Percentiles rank a stretch among this genome's conserved stretches.
phyloP scores from a whole-genome alignment of 2,888 invertebrate species.

The Crematogaster levior region DNA sequence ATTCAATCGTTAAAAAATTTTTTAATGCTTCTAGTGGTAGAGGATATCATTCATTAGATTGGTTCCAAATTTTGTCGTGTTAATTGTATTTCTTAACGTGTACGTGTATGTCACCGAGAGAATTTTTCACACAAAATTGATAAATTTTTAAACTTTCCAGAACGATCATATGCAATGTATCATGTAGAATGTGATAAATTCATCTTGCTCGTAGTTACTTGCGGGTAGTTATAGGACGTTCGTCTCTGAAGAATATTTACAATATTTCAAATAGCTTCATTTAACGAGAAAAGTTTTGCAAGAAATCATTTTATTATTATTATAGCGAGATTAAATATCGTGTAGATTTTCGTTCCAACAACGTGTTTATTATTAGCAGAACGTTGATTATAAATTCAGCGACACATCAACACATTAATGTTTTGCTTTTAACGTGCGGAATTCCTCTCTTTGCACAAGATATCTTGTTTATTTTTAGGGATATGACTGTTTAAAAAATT shows the following conservation, averaged over 20 bases:
- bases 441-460: neutral
- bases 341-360: conserved; percentile 65
- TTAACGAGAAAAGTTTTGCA: conserved; percentile 23
- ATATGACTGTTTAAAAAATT: neutral
- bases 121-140: neutral
- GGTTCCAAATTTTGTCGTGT: neutral
- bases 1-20: neutral
- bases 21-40: neutral
- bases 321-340: conserved; percentile 51
- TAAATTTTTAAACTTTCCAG: neutral
- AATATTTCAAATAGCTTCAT: neutral
- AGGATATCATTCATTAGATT: neutral
- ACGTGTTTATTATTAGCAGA: conserved; percentile 66
- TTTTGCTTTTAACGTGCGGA: conserved; percentile 39
- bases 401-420: neutral
- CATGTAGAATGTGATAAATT: neutral
- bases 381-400: conserved; percentile 59
- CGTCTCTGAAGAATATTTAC: conserved; percentile 12
- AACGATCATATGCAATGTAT: too few species aligned
- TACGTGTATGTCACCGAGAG: neutral
- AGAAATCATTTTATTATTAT: conserved; percentile 67
- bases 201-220: too few species aligned
- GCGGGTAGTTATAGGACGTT: too few species aligned
- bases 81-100: neutral
- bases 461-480: neutral